Conservation (phyloP, 1,140 invertebrate genomes). For the Rhyacophila brunnea region DNA sequence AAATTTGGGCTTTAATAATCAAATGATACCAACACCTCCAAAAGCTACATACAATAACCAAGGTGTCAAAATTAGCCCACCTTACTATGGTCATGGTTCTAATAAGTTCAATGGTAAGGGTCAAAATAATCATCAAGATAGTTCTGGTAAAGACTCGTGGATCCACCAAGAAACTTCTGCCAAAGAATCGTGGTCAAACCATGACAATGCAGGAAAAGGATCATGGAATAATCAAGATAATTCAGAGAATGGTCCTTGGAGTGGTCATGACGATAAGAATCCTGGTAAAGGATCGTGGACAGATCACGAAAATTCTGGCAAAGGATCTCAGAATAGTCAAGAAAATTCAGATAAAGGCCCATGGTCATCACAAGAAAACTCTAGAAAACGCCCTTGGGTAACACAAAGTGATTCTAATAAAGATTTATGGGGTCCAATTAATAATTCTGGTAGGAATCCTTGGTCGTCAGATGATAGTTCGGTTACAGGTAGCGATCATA, state of each 20-base stretch:
- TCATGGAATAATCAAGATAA: background rate
- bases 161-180: conserved; percentile 30
- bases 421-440: too few species aligned
- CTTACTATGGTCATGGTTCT: background rate
- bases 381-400: background rate
- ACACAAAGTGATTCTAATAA: background rate
- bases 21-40: conserved; percentile 33
- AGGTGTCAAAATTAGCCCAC: too few species aligned
- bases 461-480: background rate
- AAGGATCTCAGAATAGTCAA: background rate
- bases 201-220: background rate
- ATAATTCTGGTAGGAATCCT: too few species aligned
- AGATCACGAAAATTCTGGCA: background rate
- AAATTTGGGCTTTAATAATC: conserved; percentile 42
- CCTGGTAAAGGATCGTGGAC: too few species aligned
- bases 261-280: too few species aligned
- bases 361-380: background rate
- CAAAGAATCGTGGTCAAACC: conserved; percentile 29
- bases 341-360: background rate
- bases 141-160: conserved; percentile 36
- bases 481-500: too few species aligned
- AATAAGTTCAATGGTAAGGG: conserved; percentile 30
- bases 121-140: too few species aligned
- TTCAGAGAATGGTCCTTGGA: too few species aligned
- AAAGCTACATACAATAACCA: conserved; percentile 39